Percentiles rank a stretch among this genome's conserved stretches.
Conservation (phyloP, 2,797 vertebrate genomes). For the Mormyrops attenuatus region DNA sequence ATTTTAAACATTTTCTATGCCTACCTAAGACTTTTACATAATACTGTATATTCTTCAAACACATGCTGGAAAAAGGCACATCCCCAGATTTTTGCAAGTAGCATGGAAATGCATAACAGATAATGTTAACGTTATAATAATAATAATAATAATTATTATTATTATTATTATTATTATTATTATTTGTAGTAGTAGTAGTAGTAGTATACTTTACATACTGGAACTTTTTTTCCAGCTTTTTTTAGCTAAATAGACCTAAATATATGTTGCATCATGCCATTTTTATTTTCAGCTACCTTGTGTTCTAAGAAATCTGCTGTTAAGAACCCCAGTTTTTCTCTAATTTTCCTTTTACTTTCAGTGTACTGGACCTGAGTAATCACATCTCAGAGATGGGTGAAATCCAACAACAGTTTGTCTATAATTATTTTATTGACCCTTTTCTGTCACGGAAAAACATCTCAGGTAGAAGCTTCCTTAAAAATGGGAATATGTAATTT, state of each 20-base stretch:
- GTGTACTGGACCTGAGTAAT: slow-evolving; percentile 49
- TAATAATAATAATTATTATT: background rate
- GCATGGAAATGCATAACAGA: background rate
- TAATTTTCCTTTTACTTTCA: slow-evolving; percentile 30
- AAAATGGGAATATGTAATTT: background rate
- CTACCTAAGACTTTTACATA: background rate
- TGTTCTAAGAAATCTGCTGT: background rate
- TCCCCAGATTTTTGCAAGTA: background rate
- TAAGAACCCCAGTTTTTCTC: background rate
- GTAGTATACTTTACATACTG: background rate
- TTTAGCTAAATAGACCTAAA: background rate
- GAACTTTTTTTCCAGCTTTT: background rate
- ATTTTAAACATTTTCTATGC: background rate
- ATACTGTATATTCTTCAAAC: background rate
- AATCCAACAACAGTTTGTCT: slow-evolving; percentile 38
- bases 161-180: background rate
- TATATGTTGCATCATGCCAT: background rate
- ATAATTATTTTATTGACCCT: slow-evolving; percentile 48
- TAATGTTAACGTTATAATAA: background rate
- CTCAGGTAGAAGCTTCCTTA: slow-evolving; percentile 41
- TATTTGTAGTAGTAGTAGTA: background rate
- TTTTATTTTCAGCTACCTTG: background rate
- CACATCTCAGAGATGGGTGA: slow-evolving; percentile 33
- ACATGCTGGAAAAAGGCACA: background rate
- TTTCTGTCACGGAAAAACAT: slow-evolving; percentile 50